Conservation (phyloP, 1,140 invertebrate species). For the Apocrypta bakeri region DNA sequence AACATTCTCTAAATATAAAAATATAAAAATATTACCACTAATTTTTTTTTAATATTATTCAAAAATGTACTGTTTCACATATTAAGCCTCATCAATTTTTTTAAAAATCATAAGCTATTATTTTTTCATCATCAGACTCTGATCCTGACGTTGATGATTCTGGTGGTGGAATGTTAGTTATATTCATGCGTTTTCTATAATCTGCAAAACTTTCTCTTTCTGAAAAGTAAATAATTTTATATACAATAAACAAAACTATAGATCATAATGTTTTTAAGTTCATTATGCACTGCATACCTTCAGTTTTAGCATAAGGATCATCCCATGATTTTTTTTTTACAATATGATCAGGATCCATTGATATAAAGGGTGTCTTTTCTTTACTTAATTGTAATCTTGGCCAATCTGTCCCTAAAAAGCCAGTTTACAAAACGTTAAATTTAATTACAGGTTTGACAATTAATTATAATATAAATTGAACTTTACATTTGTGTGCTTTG, state of each 20-base stretch:
- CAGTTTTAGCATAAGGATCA: conserved; percentile 2
- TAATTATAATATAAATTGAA: conserved; percentile 7
- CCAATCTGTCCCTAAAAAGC: conserved; percentile 63
- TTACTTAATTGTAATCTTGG: conserved; percentile 59
- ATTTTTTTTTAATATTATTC: neutral
- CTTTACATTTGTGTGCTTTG: conserved; percentile 67
- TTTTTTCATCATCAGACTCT: conserved; percentile 64
- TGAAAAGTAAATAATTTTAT: conserved; percentile 46
- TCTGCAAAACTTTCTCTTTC: conserved; percentile 58
- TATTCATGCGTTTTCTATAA: conserved; percentile 57
- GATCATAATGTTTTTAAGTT: conserved; percentile 17
- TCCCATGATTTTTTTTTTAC: conserved; percentile 47
- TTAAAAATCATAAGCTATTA: conserved; percentile 42
- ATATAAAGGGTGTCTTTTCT: conserved; percentile 60
- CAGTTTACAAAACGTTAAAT: conserved; percentile 34
- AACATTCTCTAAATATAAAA: neutral
- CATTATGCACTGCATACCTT: conserved; percentile 39
- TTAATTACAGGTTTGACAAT: neutral
- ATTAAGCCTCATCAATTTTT: neutral
- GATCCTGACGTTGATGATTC: conserved; percentile 58
- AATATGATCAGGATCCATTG: conserved; percentile 59
- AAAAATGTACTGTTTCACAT: neutral
- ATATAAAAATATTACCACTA: conserved; percentile 13
- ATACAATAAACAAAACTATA: neutral
- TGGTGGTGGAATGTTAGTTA: conserved; percentile 57